Base-by-base conservation (phyloP, 2,888 invertebrate genomes). In the Rhorus exstirpatorius region DNA sequence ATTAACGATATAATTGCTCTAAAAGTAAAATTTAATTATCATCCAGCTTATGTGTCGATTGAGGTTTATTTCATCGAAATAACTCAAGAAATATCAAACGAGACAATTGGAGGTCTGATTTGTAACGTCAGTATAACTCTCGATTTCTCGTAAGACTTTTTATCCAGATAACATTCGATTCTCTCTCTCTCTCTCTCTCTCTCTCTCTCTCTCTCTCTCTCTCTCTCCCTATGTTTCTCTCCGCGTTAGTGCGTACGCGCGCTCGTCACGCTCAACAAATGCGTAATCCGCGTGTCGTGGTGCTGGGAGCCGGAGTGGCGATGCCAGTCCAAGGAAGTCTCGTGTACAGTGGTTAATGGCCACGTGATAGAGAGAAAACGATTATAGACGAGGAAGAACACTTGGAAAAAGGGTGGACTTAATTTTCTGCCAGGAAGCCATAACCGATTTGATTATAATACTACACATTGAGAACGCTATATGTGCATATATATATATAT, bases 371-470 rank as follows among this genome's bases (percentile, higher is more conserved):
- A 70, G 8, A 70, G 53, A 77, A 77, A 70, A 61, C 60, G 68
- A 68, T 49, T 35, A 77, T 55, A 51, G 10, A 68, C 26, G 38
- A 70, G 41, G 61, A 51, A 55, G 46, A 70, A 63, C 24, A 61
- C 14, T 14, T 24, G 26, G 19, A 55, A 31, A 46, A 10, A 46
- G 58, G 79, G 46, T 55, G 65, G 49, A 41, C 26, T 72, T 79
- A 60, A 72, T 72, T 72, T 72, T 72, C 71, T n/a, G 38, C 65
- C 63, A 63, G 71, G 55, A 71, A 79, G 60, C 68, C 72, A 63
- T 79, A 67, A 58, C 67, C 72, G 67, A 79, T 72, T 51, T 14
- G n/a, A 68, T 68, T 51, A 68, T 38, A 41, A 67, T 60, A 14
- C 14, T 14, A 21, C 35, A 24, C 8, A 51, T 51, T 49, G 19